Percentiles rank a stretch among this genome's conserved stretches.
Evolutionary conservation across 2,888 invertebrate genomes (phyloP).

Genomic region (Campaea margaritaria): DNA sequence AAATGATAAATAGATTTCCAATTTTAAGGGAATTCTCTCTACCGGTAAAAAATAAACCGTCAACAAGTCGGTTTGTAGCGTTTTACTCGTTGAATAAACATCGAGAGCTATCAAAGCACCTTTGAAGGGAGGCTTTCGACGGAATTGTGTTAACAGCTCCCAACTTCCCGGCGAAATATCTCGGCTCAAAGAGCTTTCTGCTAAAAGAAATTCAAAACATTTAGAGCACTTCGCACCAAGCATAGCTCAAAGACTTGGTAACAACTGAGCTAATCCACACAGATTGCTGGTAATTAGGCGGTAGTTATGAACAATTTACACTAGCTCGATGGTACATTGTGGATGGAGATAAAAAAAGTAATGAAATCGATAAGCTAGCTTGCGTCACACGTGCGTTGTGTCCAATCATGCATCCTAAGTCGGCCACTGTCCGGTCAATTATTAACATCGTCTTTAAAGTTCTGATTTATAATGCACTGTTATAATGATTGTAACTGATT

Average conservation of each 20-base stretch:
- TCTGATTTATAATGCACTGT: no score
- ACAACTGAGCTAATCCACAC: conserved; percentile 26
- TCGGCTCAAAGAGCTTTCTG: conserved; percentile 37
- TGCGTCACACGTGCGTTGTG: conserved; percentile 67
- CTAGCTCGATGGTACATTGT: conserved; percentile 25
- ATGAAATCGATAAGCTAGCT: conserved; percentile 75
- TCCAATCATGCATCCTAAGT: conserved; percentile 67
- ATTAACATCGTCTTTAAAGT: no score
- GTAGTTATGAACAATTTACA: conserved; percentile 32
- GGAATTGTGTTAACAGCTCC: conserved; percentile 47
- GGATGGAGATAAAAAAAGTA: conserved; percentile 62
- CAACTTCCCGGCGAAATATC: conserved; percentile 43
- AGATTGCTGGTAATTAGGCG: conserved; percentile 21
- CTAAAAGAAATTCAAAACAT: conserved; percentile 33
- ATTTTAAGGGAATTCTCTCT: neutral
- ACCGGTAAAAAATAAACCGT: conserved; percentile 24
- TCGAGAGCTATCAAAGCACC: conserved; percentile 42
- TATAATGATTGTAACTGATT: no score
- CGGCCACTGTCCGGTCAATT: conserved; percentile 20
- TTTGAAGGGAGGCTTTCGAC: conserved; percentile 45
- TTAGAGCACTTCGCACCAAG: conserved; percentile 13
- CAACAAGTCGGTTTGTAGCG: conserved; percentile 43
- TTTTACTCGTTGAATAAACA: conserved; percentile 49
- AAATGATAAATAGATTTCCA: neutral
- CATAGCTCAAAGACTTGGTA: conserved; percentile 6